Conservation (phyloP, 2,113 vertebrate genomes). For the Gracilinanus agilis region DNA sequence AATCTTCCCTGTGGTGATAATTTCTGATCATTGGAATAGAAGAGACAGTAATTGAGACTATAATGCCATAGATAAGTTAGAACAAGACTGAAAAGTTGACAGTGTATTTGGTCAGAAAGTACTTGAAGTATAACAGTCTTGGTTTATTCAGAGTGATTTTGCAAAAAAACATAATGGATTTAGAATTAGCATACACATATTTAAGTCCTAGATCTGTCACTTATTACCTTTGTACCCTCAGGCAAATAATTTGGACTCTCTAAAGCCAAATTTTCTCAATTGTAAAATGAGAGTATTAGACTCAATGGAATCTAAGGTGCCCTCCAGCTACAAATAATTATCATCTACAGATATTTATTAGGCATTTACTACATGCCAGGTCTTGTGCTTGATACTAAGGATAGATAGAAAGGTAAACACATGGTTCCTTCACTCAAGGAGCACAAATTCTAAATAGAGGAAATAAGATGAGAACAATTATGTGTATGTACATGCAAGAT, state of each 20-base stretch:
- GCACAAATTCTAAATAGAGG: too few species aligned
- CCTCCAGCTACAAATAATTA: too few species aligned
- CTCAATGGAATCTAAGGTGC: too few species aligned
- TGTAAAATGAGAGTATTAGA: not conserved
- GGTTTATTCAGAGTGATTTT: not conserved
- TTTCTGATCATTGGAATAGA: conserved; percentile 16
- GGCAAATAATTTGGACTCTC: conserved; percentile 11
- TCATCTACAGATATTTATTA: too few species aligned
- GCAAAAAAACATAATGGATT: not conserved
- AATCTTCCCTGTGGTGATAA: not conserved
- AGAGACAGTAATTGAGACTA: not conserved
- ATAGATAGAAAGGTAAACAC: too few species aligned
- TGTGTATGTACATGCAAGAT: too few species aligned
- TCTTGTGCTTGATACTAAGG: too few species aligned
- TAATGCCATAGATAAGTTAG: not conserved
- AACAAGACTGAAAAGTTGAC: not conserved
- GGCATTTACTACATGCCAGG: too few species aligned
- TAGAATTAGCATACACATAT: not conserved
- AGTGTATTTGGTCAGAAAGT: not conserved
- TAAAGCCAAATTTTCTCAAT: not conserved
- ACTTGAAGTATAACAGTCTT: not conserved
- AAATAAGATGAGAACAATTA: too few species aligned
- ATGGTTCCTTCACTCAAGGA: too few species aligned
- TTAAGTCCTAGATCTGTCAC: not conserved
- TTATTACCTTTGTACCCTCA: not conserved